A percentile compares a stretch with the other conserved stretches of the same genome.
Evolutionary conservation across 2,113 vertebrate genomes (phyloP).

Genomic region (Tylochromis polylepis): DNA sequence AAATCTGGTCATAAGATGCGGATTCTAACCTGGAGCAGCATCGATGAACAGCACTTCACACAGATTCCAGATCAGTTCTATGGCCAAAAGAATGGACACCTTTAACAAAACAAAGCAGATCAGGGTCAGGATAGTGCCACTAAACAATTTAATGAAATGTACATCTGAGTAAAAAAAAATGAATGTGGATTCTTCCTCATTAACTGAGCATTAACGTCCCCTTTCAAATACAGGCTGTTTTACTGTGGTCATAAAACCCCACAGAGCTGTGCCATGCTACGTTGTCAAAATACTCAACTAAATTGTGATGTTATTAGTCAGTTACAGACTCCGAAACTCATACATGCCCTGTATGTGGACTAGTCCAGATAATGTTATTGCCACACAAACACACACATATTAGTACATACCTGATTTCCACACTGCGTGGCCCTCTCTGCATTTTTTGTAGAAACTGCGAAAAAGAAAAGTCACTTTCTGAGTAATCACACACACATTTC

Average conservation of each 20-base stretch:
- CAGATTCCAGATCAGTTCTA: conserved; percentile 97
- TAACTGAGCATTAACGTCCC: neutral
- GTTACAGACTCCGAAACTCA: neutral
- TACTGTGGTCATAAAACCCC: neutral
- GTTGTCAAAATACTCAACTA: neutral
- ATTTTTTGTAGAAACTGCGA: conserved; percentile 79
- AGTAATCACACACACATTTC: neutral
- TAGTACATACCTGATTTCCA: conserved; percentile 81
- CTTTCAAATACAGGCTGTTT: neutral
- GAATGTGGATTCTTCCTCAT: neutral
- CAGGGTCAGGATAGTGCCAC: neutral
- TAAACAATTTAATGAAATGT: neutral
- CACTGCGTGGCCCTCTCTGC: conserved; percentile 68
- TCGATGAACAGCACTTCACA: conserved; percentile 98
- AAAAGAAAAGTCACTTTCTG: neutral
- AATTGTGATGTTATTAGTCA: neutral
- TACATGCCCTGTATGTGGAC: neutral
- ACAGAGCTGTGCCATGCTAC: neutral
- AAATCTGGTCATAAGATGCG: neutral
- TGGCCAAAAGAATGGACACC: conserved; percentile 90
- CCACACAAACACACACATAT: neutral
- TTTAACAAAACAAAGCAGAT: conserved; percentile 30
- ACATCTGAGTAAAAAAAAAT: neutral
- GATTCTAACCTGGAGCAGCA: conserved; percentile 80
- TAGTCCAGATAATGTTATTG: neutral